These are phyloP conservation scores for Oegoconia quadripuncta DNA, from an alignment of 2,888 invertebrate genomes.

Conservation along the genomic window DNA sequence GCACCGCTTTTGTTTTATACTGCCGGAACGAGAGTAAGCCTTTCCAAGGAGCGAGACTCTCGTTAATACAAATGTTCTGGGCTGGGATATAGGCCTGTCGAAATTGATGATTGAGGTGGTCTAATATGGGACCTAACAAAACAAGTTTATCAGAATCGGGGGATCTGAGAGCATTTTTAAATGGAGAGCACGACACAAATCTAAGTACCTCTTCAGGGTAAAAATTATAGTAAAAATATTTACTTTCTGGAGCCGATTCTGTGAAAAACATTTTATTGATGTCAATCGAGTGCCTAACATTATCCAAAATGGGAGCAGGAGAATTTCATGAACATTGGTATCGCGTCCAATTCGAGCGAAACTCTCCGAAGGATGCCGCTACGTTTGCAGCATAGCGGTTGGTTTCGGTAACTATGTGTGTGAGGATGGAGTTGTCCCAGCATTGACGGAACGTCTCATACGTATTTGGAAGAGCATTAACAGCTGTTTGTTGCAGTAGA, in stretches of 20 bases:
- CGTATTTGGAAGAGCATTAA: not conserved
- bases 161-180: not conserved
- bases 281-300: conserved; percentile 11
- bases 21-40: conserved; percentile 11
- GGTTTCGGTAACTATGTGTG: conserved; percentile 7
- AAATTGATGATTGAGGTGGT: not conserved
- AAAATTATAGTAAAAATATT: conserved; percentile 6
- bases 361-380: too few relatives aligned
- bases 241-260: conserved; percentile 4
- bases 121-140: conserved; percentile 2
- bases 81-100: not conserved
- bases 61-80: conserved; percentile 19
- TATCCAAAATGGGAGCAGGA: conserved; percentile 9
- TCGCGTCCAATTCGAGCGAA: too few relatives aligned
- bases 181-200: conserved; percentile 7
- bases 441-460: conserved; percentile 12
- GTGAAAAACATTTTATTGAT: conserved; percentile 7
- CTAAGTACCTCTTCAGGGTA: conserved; percentile 6
- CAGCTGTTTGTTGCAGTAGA: not conserved
- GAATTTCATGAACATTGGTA: conserved; percentile 8
- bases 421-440: conserved; percentile 15
- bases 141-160: conserved; percentile 3
- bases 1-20: conserved; percentile 13
- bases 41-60: conserved; percentile 17
- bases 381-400: conserved; percentile 13